phyloP scores from a whole-genome alignment of 1,140 invertebrate species.

The Pseudoatta argentina region DNA sequence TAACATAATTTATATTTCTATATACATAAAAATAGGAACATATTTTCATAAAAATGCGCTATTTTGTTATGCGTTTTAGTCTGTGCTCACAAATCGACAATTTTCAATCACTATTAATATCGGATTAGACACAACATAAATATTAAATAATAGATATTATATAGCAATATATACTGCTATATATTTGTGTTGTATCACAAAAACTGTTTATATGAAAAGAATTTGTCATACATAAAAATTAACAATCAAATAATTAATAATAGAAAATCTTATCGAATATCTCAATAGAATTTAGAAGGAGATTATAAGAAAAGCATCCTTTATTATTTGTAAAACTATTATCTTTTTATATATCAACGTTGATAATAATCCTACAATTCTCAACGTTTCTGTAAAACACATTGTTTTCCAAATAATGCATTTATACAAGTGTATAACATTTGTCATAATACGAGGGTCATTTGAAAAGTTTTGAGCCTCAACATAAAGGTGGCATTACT shows the following conservation, averaged over 20 bases:
- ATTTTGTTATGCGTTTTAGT: too few relatives aligned
- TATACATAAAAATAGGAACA: too few relatives aligned
- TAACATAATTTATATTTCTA: too few relatives aligned
- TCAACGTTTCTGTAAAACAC: not conserved
- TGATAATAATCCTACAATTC: not conserved
- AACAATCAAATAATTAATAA: not conserved
- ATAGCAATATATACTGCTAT: too few relatives aligned
- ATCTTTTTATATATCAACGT: not conserved
- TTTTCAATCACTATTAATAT: too few relatives aligned
- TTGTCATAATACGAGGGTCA: not conserved
- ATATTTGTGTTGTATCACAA: too few relatives aligned
- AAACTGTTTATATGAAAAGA: not conserved
- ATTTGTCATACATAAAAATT: not conserved
- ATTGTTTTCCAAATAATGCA: conserved; percentile 18
- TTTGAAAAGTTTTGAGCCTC: too few relatives aligned
- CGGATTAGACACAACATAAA: too few relatives aligned
- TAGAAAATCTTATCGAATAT: not conserved
- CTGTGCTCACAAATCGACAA: too few relatives aligned
- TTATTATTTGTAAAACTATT: not conserved
- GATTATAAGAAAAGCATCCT: not conserved
- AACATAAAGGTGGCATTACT: too few relatives aligned
- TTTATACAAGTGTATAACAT: not conserved
- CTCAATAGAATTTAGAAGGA: not conserved
- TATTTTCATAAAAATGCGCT: too few relatives aligned
- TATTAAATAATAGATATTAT: too few relatives aligned